Percentiles rank a stretch among this genome's conserved stretches.
Conservation (phyloP, 2,888 invertebrate genomes). For the Lutraria lutraria region DNA sequence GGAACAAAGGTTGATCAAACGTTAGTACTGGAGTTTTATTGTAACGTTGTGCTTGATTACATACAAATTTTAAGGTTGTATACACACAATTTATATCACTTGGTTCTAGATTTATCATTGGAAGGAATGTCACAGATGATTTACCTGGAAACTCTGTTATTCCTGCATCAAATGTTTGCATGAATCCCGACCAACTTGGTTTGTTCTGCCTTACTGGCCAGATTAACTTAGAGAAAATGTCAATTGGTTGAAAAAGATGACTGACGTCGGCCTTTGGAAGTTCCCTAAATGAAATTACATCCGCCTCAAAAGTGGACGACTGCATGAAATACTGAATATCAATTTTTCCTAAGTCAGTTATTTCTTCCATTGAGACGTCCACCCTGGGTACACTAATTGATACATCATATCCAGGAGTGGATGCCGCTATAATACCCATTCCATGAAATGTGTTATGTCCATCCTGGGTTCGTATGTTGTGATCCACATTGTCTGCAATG, state of each 20-base stretch:
- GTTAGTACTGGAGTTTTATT: constrained; percentile 42
- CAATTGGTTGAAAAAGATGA: constrained; percentile 24
- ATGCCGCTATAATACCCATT: constrained; percentile 72
- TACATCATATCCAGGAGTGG: constrained; percentile 62
- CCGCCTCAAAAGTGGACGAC: background rate
- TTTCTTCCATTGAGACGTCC: constrained; percentile 20
- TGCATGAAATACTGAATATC: constrained; percentile 39
- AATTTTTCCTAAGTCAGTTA: constrained; percentile 31
- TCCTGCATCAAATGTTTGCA: constrained; percentile 3
- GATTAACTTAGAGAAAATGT: constrained; percentile 35
- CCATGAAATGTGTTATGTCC: constrained; percentile 74
- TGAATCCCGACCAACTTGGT: constrained; percentile 25
- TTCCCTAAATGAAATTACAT: background rate
- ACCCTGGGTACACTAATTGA: constrained; percentile 31
- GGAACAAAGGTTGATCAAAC: constrained; percentile 74
- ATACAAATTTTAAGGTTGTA: background rate
- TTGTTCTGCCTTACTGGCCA: background rate
- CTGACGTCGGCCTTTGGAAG: constrained; percentile 25
- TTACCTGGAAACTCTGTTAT: background rate
- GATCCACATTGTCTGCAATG: constrained; percentile 77
- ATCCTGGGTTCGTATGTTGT: constrained; percentile 72
- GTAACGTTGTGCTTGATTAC: background rate
- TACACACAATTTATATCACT: constrained; percentile 7
- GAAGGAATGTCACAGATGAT: background rate
- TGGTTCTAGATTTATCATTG: constrained; percentile 6